phyloP scores from a whole-genome alignment of 2,888 invertebrate genomes.

The Ormyrus nitidulus region DNA sequence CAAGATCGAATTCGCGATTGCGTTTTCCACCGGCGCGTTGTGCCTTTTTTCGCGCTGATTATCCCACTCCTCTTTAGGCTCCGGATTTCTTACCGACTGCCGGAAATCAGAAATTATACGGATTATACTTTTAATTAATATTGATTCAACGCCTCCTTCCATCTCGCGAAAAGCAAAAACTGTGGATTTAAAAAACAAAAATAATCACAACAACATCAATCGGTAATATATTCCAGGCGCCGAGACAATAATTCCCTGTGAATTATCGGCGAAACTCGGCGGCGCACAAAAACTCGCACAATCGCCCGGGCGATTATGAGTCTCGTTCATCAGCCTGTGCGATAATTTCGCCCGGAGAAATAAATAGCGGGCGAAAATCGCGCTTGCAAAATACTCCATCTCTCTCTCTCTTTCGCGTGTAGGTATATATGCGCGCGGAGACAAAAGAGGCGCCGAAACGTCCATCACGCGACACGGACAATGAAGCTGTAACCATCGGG shows the following conservation, averaged over 20 bases:
- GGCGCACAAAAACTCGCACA: neutral
- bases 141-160: too few relatives aligned
- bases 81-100: too few relatives aligned
- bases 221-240: neutral
- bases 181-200: too few relatives aligned
- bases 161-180: too few relatives aligned
- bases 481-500: slow-evolving; percentile 46
- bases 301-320: neutral
- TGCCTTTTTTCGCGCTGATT: slow-evolving; percentile 3
- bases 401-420: neutral
- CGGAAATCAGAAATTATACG: too few relatives aligned
- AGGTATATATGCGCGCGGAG: neutral
- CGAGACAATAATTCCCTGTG: neutral
- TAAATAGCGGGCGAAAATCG: slow-evolving; percentile 27
- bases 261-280: neutral
- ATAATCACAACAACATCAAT: too few relatives aligned
- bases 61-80: too few relatives aligned
- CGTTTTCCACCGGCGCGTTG: neutral
- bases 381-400: neutral
- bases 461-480: slow-evolving; percentile 22
- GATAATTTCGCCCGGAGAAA: slow-evolving; percentile 12
- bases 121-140: too few relatives aligned
- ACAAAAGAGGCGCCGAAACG: slow-evolving; percentile 9
- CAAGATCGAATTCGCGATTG: slow-evolving; percentile 28
- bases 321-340: slow-evolving; percentile 5